Evolutionary conservation across 2,888 invertebrate genomes (phyloP), one percentile per base, ranked within the genome.

Genomic region (Pristionchus mayeri): DNA sequence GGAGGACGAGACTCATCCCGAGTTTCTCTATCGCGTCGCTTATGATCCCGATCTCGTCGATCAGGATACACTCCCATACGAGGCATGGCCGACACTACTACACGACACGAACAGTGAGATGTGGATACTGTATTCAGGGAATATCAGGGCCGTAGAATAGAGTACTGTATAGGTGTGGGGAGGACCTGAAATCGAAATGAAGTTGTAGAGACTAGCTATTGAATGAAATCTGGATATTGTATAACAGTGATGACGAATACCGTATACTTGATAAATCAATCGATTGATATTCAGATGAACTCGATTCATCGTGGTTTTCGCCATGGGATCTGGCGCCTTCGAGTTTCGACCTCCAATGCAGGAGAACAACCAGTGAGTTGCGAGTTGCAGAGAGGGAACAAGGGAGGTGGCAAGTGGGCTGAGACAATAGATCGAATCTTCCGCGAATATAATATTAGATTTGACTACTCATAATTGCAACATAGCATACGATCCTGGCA

Each of bases 311-410:
- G 48, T 79, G 79, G 79, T 79, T 79, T 44, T 52, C 79, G 2
- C 79, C 79, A 16, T 79, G 52, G 30, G 79, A 79, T 7, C 16
- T 79, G 34, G 52, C 79, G 2, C 54, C 79, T 2, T 52, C 54
- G 21, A 79, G 27, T 21, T 79, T 34, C 54, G 54, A 79, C 30
- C 50, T 34, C 4, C 79, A 79, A 24, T 54, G 40, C 52, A 79
- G n/a, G 21, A 13, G 79, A 50, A n/a, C n/a, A 7, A 37, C 34
- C 18, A 27, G 78, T 79, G 1, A n/a, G 54, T 52, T 76, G 27
- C n/a, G 2, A 1, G 27, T 27, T 48, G 40, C 13, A 27, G 9
- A 16, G 1, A n/a, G n/a, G n/a, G n/a, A n/a, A n/a, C n/a, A n/a
- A n/a, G n/a, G n/a, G n/a, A n/a, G n/a, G n/a, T n/a, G n/a, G n/a